Percentiles rank a stretch among this genome's conserved stretches.
These are phyloP conservation scores for Sebastolobus alascanus DNA, from an alignment of 2,797 vertebrate species.

Conservation along the genomic window DNA sequence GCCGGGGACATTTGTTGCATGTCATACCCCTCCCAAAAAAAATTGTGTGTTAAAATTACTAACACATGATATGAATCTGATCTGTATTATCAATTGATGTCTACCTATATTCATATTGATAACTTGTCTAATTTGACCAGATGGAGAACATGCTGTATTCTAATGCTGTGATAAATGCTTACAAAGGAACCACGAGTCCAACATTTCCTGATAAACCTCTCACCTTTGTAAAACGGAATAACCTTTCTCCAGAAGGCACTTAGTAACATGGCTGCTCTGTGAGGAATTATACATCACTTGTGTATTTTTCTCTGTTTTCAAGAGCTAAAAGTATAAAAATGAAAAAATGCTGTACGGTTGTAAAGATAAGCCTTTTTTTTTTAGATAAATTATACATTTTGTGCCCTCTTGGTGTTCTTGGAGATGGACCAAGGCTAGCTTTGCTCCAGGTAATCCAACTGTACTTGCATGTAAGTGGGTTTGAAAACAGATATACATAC, in stretches of 20 bases:
- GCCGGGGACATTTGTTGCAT: too few species aligned
- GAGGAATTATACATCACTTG: constrained; percentile 2
- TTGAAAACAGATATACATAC: constrained; percentile 38
- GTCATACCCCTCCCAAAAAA: too few species aligned
- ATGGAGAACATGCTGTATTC: not conserved
- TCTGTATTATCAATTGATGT: not conserved
- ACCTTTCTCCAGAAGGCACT: constrained; percentile 4
- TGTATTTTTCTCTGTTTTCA: constrained; percentile 17
- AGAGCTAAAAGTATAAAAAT: constrained; percentile 26
- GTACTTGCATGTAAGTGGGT: constrained; percentile 33
- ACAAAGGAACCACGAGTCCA: not conserved
- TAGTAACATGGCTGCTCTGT: not conserved
- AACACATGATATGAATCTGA: not conserved
- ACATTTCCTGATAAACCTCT: constrained; percentile 1
- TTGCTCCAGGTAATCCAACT: constrained; percentile 33
- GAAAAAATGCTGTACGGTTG: constrained; percentile 12
- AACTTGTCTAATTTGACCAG: not conserved
- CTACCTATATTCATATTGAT: not conserved
- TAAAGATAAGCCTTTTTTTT: constrained; percentile 44
- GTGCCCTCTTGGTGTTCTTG: constrained; percentile 18
- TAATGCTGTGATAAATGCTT: not conserved
- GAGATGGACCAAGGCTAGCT: constrained; percentile 8
- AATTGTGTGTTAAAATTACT: not conserved
- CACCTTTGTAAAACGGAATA: not conserved
- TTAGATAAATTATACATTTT: constrained; percentile 42